phyloP scores from a whole-genome alignment of 2,797 vertebrate genomes.

The Pseudomugil gertrudae region DNA sequence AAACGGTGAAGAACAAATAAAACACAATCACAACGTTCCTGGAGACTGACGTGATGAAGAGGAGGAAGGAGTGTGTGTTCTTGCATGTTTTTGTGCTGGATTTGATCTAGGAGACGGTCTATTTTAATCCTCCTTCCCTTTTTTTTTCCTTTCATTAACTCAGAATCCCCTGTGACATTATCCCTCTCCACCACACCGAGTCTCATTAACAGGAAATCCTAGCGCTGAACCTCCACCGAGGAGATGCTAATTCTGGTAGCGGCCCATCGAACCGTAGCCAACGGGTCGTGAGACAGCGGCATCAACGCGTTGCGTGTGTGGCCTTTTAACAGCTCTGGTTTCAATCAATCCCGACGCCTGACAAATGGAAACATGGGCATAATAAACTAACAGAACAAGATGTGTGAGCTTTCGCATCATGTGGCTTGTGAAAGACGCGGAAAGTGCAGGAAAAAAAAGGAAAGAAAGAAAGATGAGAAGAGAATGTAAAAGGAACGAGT shows the following conservation, averaged over 20 bases:
- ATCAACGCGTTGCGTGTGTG: conserved; percentile 54
- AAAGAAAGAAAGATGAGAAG: conserved; percentile 14
- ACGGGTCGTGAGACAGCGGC: conserved; percentile 55
- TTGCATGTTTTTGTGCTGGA: conserved; percentile 31
- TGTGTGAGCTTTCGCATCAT: conserved; percentile 27
- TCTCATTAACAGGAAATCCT: conserved; percentile 80
- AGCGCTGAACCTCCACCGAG: conserved; percentile 64
- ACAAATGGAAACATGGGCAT: conserved; percentile 70
- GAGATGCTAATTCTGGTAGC: conserved; percentile 75
- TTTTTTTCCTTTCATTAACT: conserved; percentile 12
- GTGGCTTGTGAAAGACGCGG: conserved; percentile 15
- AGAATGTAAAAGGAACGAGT: conserved; percentile 39
- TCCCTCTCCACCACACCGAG: conserved; percentile 62
- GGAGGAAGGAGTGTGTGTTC: conserved; percentile 25
- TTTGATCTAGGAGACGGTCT: conserved; percentile 53
- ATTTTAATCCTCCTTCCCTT: conserved; percentile 33
- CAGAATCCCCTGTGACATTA: conserved; percentile 66
- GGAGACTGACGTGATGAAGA: conserved; percentile 45
- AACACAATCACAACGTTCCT: conserved; percentile 40
- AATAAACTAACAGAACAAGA: conserved; percentile 72
- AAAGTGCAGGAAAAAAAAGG: conserved; percentile 24
- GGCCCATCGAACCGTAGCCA: conserved; percentile 69
- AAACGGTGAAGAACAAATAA: conserved; percentile 33
- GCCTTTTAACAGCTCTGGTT: conserved; percentile 78
- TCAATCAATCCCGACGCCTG: conserved; percentile 69